A percentile compares a stretch with the other conserved stretches of the same genome.
phyloP scores from a whole-genome alignment of 2,888 invertebrate genomes.

The Norana najaformis region DNA sequence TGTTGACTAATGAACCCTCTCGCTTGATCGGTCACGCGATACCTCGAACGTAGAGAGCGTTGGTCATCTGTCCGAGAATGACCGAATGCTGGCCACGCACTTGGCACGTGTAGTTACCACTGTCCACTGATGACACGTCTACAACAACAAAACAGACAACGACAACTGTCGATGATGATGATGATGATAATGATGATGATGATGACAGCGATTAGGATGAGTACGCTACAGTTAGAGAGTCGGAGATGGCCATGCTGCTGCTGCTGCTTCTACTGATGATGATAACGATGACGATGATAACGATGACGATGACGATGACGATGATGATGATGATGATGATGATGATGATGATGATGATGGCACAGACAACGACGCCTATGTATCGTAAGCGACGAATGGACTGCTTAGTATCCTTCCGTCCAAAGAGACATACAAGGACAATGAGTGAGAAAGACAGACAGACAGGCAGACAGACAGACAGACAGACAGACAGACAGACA shows the following conservation, averaged over 20 bases:
- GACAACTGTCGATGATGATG: not conserved
- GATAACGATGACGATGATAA: constrained; percentile 27
- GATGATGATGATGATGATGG: constrained; percentile 29
- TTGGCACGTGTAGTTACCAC: constrained; percentile 35
- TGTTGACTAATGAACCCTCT: not conserved
- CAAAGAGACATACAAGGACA: no score
- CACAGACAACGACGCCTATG: not conserved
- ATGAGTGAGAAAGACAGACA: not conserved
- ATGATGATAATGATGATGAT: constrained; percentile 26
- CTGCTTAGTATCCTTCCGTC: not conserved
- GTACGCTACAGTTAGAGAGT: no score
- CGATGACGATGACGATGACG: constrained; percentile 28
- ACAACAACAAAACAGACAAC: not conserved
- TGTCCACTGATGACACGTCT: constrained; percentile 30
- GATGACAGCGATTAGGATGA: constrained; percentile 24
- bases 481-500: not conserved
- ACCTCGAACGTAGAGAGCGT: constrained; percentile 29
- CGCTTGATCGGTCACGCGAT: not conserved
- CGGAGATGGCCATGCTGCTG: no score
- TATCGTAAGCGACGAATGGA: not conserved
- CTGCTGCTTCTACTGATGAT: not conserved
- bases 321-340: constrained; percentile 32
- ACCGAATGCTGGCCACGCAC: constrained; percentile 28
- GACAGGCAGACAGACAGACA: not conserved
- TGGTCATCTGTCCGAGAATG: constrained; percentile 27